A percentile compares a stretch with the other conserved stretches of the same genome.
Evolutionary conservation across 2,113 vertebrate species (phyloP).

Genomic region (Eulemur rufifrons): DNA sequence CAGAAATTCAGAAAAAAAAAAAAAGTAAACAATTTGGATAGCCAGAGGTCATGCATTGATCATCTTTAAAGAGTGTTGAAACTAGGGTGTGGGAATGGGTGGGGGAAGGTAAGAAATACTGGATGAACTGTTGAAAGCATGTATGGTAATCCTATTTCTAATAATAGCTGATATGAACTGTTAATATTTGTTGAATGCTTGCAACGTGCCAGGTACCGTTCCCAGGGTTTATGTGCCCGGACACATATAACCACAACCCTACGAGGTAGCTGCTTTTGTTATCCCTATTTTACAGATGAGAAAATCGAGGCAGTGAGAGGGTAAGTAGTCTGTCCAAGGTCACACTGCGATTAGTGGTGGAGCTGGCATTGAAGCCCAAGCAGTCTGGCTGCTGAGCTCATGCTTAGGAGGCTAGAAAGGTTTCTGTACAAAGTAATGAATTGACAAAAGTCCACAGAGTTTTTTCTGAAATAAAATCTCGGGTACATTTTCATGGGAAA

Average conservation of each 20-base stretch:
- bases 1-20: not conserved
- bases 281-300: not conserved
- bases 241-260: not conserved
- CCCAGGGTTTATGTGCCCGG: not conserved
- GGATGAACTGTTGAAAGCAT: not conserved
- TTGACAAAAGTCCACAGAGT: not conserved
- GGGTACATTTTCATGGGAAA: not conserved
- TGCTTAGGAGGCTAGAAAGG: not conserved
- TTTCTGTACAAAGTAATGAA: conserved; percentile 3
- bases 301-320: not conserved
- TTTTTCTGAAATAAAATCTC: not conserved
- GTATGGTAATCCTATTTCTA: not conserved
- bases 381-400: not conserved
- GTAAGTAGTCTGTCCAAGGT: not conserved
- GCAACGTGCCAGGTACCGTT: not conserved
- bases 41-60: not conserved
- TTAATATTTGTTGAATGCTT: not conserved
- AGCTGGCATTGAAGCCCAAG: not conserved
- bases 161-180: not conserved
- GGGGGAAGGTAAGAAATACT: not conserved
- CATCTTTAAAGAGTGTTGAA: not conserved
- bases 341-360: not conserved
- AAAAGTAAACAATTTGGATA: not conserved
- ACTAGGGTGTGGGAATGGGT: not conserved
- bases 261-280: not conserved